Base-by-base conservation (phyloP, 2,888 invertebrate genomes). In the Zonitis immaculata region DNA sequence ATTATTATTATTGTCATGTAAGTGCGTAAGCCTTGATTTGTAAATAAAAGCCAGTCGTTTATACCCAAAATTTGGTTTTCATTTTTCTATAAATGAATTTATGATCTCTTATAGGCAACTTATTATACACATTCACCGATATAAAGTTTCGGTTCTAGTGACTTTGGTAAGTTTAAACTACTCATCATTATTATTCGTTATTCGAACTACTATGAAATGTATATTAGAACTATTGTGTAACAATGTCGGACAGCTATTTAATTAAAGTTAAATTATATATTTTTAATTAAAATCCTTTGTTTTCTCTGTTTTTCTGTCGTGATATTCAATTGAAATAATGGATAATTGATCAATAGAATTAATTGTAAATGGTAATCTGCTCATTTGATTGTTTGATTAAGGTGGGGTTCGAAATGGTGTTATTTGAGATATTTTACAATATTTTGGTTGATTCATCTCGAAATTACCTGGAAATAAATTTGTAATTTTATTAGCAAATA, bases 21-120 rank as follows among this genome's bases (percentile, higher is more conserved):
- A 69, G 65, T 66, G 68, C 65, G 68, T 68, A 71, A 69, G 72
- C 72, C 72, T 72, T 72, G 71, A 71, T 68, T 72, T 72, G 71
- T 72, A 71, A 71, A 71, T 72, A 72, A 68, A 69, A 68, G 67
- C 69, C 70, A 67, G 66, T 69, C 68, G 67, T 68, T 71, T 70
- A 63, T 69, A 69, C 63, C 66, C 65, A 48, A 43, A 50, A 30
- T 9, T 12, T 6, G 7, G 11, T 42, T 42, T 46, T 28, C 28
- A 26, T 26, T 26, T n/a, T n/a, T n/a, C n/a, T n/a, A n/a, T n/a
- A n/a, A n/a, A n/a, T n/a, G n/a, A n/a, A n/a, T n/a, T n/a, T n/a
- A n/a, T n/a, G n/a, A n/a, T n/a, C n/a, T n/a, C n/a, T n/a, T n/a
- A n/a, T n/a, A n/a, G n/a, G n/a, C n/a, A n/a, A n/a, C n/a, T n/a